These are phyloP conservation scores for Linnaemya tessellans DNA, from an alignment of 2,888 invertebrate genomes.

Conservation along the genomic window DNA sequence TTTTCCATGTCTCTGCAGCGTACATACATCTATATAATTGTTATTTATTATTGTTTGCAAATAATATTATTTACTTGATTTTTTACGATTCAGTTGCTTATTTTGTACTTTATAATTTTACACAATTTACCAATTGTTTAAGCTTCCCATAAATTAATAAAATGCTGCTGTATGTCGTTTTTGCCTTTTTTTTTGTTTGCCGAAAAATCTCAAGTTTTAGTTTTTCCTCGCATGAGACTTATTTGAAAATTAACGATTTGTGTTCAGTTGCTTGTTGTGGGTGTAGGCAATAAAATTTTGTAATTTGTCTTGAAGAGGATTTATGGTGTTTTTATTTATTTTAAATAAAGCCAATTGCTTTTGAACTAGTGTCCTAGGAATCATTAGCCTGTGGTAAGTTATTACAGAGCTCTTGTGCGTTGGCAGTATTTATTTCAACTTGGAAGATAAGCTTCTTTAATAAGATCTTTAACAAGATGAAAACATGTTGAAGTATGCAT, in stretches of 20 bases:
- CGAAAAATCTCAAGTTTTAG: slow-evolving; percentile 18
- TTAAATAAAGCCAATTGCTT: slow-evolving; percentile 57
- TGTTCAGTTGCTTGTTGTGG: slow-evolving; percentile 57
- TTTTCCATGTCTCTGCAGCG: slow-evolving; percentile 21
- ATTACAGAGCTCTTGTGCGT: not conserved
- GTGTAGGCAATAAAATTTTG: slow-evolving; percentile 64
- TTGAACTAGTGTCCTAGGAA: slow-evolving; percentile 32
- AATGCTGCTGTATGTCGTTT: slow-evolving; percentile 67
- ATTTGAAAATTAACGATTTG: slow-evolving; percentile 60
- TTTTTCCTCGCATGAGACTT: slow-evolving; percentile 50
- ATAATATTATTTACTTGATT: slow-evolving; percentile 42
- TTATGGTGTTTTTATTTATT: slow-evolving; percentile 44
- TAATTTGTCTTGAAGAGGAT: slow-evolving; percentile 71
- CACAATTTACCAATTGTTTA: slow-evolving; percentile 71
- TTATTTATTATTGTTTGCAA: slow-evolving; percentile 69
- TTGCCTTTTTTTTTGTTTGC: slow-evolving; percentile 10
- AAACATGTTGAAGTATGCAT: too few species aligned
- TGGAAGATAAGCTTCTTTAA: too few species aligned
- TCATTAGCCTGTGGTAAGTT: slow-evolving; percentile 2
- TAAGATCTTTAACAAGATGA: too few species aligned
- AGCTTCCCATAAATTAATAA: slow-evolving; percentile 71
- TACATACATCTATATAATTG: slow-evolving; percentile 60
- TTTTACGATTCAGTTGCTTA: slow-evolving; percentile 27
- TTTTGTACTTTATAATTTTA: slow-evolving; percentile 61
- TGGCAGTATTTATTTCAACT: not conserved